Evolutionary conservation across 1,140 invertebrate genomes (phyloP).

Genomic region (Drosophila trapezifrons): DNA sequence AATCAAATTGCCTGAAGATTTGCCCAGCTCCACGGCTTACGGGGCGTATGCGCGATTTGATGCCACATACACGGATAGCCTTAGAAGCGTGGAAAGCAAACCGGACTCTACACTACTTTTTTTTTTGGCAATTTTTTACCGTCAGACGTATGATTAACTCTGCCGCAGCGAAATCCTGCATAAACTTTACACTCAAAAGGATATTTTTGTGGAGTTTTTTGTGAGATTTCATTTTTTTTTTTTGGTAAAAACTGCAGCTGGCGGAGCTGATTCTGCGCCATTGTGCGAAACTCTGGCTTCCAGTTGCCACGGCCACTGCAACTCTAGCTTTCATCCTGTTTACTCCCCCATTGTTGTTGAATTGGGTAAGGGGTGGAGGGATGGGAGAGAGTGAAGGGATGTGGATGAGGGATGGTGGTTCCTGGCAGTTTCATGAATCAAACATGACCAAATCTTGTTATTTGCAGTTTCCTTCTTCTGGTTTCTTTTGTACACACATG

Average conservation of each 20-base stretch:
- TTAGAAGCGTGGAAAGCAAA: constrained; percentile 30
- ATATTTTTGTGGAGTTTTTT: constrained; percentile 16
- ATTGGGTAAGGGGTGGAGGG: constrained; percentile 18
- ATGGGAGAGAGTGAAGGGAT: not conserved
- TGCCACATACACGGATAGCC: constrained; percentile 45
- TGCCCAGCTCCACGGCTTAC: constrained; percentile 13
- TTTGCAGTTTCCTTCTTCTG: constrained; percentile 49
- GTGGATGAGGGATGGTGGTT: not conserved
- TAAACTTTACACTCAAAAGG: constrained; percentile 60
- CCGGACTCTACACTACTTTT: not conserved
- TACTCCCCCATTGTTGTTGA: constrained; percentile 49
- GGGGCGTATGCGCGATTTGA: constrained; percentile 67
- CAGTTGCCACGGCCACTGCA: constrained; percentile 30
- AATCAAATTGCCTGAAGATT: constrained; percentile 62
- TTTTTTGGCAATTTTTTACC: constrained; percentile 41
- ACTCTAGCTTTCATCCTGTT: constrained; percentile 35
- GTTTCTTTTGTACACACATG: constrained; percentile 33
- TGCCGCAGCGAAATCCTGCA: constrained; percentile 29
- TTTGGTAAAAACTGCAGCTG: constrained; percentile 14
- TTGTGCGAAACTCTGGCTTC: constrained; percentile 30
- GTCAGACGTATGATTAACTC: constrained; percentile 60
- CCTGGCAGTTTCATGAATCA: constrained; percentile 51
- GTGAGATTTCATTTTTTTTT: not conserved
- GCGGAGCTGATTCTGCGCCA: constrained; percentile 30
- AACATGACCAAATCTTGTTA: constrained; percentile 65